phyloP scores from a whole-genome alignment of 2,113 vertebrate species.

The Aphyosemion australe region DNA sequence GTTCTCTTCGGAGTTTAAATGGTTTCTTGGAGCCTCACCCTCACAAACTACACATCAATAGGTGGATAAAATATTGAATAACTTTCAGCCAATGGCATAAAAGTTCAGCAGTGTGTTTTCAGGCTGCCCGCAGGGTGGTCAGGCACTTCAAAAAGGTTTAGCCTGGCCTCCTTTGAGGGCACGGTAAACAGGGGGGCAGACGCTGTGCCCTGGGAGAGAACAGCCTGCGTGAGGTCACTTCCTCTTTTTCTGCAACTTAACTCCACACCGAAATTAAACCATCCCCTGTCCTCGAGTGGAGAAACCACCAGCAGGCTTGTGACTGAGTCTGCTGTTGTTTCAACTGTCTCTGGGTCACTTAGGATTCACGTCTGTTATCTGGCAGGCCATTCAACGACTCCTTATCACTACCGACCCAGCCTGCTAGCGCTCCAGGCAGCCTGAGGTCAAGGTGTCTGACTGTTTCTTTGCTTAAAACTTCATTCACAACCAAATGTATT shows the following conservation, averaged over 20 bases:
- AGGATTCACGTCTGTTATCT: slow-evolving; percentile 70
- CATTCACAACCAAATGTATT: slow-evolving; percentile 58
- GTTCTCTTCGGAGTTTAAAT: slow-evolving; percentile 44
- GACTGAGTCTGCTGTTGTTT: slow-evolving; percentile 33
- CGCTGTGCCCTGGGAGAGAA: slow-evolving; percentile 48
- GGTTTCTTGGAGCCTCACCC: slow-evolving; percentile 52
- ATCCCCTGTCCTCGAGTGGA: too few species aligned
- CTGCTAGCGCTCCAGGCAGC: slow-evolving; percentile 33
- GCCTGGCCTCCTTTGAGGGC: slow-evolving; percentile 62
- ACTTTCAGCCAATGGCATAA: slow-evolving; percentile 73
- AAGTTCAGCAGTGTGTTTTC: slow-evolving; percentile 74
- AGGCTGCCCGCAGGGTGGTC: slow-evolving; percentile 69
- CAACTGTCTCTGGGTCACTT: slow-evolving; percentile 30
- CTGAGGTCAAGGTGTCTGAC: slow-evolving; percentile 64
- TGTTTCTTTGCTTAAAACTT: slow-evolving; percentile 58
- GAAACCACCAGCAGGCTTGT: slow-evolving; percentile 22
- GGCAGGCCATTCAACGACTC: slow-evolving; percentile 49
- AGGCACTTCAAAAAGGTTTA: slow-evolving; percentile 69
- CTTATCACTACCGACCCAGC: slow-evolving; percentile 68
- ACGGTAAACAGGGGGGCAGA: slow-evolving; percentile 61
- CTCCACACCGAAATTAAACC: too few species aligned
- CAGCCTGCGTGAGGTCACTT: slow-evolving; percentile 66
- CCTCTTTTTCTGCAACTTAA: slow-evolving; percentile 24
- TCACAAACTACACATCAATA: slow-evolving; percentile 72
- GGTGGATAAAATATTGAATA: slow-evolving; percentile 74